Evolutionary conservation across 2,888 invertebrate species (phyloP).

Genomic region (Lissocephala sabroskyi): DNA sequence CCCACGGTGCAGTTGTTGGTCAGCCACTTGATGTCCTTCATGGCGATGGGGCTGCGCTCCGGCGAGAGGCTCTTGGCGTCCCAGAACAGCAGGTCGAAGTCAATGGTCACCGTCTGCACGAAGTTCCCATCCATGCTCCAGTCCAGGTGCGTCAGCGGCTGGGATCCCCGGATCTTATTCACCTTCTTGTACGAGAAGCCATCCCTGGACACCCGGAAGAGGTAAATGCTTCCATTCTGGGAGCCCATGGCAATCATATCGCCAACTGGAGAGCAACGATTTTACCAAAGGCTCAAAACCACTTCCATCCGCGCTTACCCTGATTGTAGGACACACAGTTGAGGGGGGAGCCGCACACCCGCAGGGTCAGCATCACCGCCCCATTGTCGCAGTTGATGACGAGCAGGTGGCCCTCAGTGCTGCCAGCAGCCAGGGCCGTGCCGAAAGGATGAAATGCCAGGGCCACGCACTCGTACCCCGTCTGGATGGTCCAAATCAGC

Average conservation of each 20-base stretch:
- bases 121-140: constrained; percentile 93
- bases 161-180: constrained; percentile 89
- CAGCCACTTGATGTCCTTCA: constrained; percentile 93
- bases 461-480: constrained; percentile 91
- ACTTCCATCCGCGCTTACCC: constrained; percentile 77
- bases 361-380: constrained; percentile 85
- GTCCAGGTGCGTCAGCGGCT: constrained; percentile 88
- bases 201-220: constrained; percentile 89
- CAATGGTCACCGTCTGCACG: constrained; percentile 90
- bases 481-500: constrained; percentile 89
- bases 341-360: constrained; percentile 90
- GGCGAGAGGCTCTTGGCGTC: constrained; percentile 90
- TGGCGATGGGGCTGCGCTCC: constrained; percentile 89
- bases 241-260: constrained; percentile 91
- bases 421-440: constrained; percentile 89
- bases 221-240: constrained; percentile 86
- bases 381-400: constrained; percentile 91
- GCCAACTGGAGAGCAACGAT: constrained; percentile 77
- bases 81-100: constrained; percentile 92
- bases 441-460: constrained; percentile 91
- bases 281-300: not conserved
- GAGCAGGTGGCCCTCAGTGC: constrained; percentile 89
- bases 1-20: constrained; percentile 91
- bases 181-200: constrained; percentile 93
- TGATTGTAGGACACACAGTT: constrained; percentile 91